Percentiles rank a stretch among this genome's conserved stretches.
Conservation (phyloP, 1,140 invertebrate genomes). For the Zaprionus taronus region DNA sequence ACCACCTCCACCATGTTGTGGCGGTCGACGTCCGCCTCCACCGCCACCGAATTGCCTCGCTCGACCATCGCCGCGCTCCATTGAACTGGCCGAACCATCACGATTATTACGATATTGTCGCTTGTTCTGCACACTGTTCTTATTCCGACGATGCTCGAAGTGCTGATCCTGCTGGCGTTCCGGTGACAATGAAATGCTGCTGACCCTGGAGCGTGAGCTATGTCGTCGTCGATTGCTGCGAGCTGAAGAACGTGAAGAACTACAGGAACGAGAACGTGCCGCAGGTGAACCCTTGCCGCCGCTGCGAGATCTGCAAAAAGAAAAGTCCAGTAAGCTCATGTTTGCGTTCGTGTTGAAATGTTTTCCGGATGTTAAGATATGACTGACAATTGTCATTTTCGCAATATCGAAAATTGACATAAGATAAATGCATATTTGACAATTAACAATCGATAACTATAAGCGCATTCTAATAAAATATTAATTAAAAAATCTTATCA, state of each 20-base stretch:
- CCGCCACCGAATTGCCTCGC: conserved; percentile 63
- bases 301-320: conserved; percentile 42
- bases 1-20: conserved; percentile 57
- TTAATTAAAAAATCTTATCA: no score
- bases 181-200: conserved; percentile 46
- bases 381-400: conserved; percentile 5
- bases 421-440: neutral
- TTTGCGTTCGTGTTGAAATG: neutral
- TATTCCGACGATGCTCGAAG: conserved; percentile 90
- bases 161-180: conserved; percentile 85
- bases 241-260: conserved; percentile 59
- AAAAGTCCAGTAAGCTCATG: neutral
- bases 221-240: conserved; percentile 49
- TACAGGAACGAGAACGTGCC: conserved; percentile 62
- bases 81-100: conserved; percentile 89
- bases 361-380: neutral
- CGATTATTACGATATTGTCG: conserved; percentile 94
- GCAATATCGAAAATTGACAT: conserved; percentile 5
- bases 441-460: neutral
- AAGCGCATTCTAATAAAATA: neutral
- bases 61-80: conserved; percentile 70
- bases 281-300: conserved; percentile 37
- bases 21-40: conserved; percentile 39
- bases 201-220: conserved; percentile 32
- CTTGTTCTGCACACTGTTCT: conserved; percentile 92